A percentile compares a stretch with the other conserved stretches of the same genome.
Conservation (phyloP, 2,888 invertebrate genomes). For the Siphlonurus alternatus region DNA sequence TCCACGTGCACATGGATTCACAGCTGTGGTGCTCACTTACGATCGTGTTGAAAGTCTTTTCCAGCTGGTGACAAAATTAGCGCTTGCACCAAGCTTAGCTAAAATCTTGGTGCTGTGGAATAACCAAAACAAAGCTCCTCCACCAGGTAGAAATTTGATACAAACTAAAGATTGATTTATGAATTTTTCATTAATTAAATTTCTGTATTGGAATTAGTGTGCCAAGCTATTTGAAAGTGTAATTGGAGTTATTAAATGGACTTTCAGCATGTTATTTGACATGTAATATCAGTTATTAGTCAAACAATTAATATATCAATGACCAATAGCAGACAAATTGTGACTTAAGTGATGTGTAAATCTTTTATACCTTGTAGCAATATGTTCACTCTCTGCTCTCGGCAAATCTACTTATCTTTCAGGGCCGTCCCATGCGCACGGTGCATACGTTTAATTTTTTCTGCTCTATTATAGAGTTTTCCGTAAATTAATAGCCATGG, state of each 20-base stretch:
- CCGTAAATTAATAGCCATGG: too few species aligned
- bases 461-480: too few species aligned
- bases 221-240: not conserved
- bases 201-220: slow-evolving; percentile 5
- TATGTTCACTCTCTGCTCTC: too few species aligned
- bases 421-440: too few species aligned
- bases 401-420: too few species aligned
- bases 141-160: slow-evolving; percentile 47
- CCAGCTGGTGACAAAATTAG: slow-evolving; percentile 65
- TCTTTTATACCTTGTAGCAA: too few species aligned
- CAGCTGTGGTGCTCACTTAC: slow-evolving; percentile 88
- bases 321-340: too few species aligned
- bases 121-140: slow-evolving; percentile 81
- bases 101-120: slow-evolving; percentile 94
- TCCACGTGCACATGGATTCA: slow-evolving; percentile 76
- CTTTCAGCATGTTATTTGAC: too few species aligned
- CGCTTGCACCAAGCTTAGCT: slow-evolving; percentile 73
- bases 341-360: too few species aligned
- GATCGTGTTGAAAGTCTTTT: slow-evolving; percentile 82
- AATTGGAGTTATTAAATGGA: not conserved
- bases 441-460: too few species aligned
- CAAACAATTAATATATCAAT: too few species aligned
- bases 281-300: too few species aligned
- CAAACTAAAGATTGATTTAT: not conserved
- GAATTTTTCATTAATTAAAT: slow-evolving; percentile 1